Conservation (phyloP, 2,797 vertebrate species). For the Nyctalus aviator region DNA sequence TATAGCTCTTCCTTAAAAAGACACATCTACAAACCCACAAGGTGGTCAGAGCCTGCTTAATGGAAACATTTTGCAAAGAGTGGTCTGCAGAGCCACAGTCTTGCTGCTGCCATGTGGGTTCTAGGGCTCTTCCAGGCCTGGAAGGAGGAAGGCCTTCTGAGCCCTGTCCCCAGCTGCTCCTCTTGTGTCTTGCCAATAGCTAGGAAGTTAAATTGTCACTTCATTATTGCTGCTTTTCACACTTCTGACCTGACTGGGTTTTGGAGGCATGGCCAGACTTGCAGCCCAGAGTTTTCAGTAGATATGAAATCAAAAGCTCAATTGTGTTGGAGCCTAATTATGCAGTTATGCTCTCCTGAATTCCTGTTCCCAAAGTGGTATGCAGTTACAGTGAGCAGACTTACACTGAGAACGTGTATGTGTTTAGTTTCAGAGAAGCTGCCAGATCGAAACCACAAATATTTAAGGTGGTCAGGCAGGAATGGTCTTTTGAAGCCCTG, state of each 20-base stretch:
- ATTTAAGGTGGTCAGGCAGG: conserved; percentile 94
- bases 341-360: conserved; percentile 82
- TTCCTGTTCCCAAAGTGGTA: conserved; percentile 86
- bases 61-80: conserved; percentile 6
- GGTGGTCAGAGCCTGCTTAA: neutral
- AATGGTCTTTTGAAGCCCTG: conserved; percentile 86
- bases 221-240: conserved; percentile 32
- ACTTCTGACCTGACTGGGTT: conserved; percentile 57
- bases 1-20: conserved; percentile 40
- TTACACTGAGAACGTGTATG: conserved; percentile 86
- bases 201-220: conserved; percentile 55
- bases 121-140: neutral
- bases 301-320: conserved; percentile 86
- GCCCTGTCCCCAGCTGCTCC: neutral
- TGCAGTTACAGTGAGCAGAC: conserved; percentile 87
- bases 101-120: neutral
- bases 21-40: conserved; percentile 3
- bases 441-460: conserved; percentile 94
- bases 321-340: conserved; percentile 86
- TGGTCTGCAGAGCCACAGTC: neutral
- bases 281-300: conserved; percentile 72
- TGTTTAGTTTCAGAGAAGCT: conserved; percentile 89
- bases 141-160: conserved; percentile 56
- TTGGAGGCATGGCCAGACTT: conserved; percentile 71
- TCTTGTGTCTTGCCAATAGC: conserved; percentile 2